These are phyloP conservation scores for Lucilia cuprina DNA, from an alignment of 1,140 invertebrate genomes.

Conservation along the genomic window DNA sequence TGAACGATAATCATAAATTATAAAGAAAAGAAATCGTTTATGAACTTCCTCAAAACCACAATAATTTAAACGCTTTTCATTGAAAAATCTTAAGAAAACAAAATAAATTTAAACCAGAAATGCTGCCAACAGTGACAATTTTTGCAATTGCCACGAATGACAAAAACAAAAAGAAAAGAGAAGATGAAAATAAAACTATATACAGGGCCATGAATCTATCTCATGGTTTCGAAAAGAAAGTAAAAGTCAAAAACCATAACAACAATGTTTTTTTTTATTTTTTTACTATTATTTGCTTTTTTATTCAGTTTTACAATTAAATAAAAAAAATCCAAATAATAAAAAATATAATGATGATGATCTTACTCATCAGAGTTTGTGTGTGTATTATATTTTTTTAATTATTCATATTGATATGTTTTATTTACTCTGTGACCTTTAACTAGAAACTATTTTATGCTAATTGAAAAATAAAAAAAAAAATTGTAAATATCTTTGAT, in stretches of 20 bases:
- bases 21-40: background rate
- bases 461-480: too few relatives aligned
- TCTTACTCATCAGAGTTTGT: too few relatives aligned
- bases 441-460: too few relatives aligned
- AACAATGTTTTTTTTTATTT: background rate
- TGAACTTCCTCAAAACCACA: slow-evolving; percentile 10
- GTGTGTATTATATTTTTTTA: too few relatives aligned
- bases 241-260: slow-evolving; percentile 15
- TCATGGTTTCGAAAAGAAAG: slow-evolving; percentile 4
- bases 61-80: background rate
- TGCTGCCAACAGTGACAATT: background rate
- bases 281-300: background rate
- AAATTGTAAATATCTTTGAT: too few relatives aligned
- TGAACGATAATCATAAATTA: background rate
- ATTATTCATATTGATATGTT: too few relatives aligned
- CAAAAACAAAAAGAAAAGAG: too few relatives aligned
- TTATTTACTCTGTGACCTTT: too few relatives aligned
- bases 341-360: too few relatives aligned
- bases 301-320: background rate
- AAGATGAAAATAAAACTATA: background rate
- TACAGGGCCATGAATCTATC: background rate
- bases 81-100: background rate
- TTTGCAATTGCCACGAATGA: slow-evolving; percentile 4
- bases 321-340: background rate
- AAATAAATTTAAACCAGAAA: background rate